These are phyloP conservation scores for Nyctibius bracteatus DNA, from an alignment of 2,113 vertebrate genomes.

Conservation along the genomic window DNA sequence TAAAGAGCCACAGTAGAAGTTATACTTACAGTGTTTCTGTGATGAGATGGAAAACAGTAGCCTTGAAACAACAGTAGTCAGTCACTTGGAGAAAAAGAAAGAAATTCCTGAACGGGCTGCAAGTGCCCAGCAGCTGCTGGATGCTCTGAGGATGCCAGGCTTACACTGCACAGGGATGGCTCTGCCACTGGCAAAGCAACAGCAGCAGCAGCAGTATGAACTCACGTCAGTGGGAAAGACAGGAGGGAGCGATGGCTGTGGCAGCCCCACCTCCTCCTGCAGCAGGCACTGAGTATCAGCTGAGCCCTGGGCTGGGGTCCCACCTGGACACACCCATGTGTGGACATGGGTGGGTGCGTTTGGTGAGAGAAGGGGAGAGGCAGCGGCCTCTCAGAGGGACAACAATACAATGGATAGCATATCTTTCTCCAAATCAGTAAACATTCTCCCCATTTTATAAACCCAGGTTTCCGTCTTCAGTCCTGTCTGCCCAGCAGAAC, in stretches of 20 bases:
- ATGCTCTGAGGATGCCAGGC: neutral
- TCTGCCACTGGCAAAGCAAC: neutral
- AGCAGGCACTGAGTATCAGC: neutral
- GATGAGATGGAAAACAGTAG: neutral
- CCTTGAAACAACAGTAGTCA: neutral
- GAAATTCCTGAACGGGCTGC: neutral
- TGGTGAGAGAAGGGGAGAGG: neutral
- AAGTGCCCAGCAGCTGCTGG: neutral
- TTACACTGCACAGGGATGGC: neutral
- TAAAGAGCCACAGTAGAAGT: neutral
- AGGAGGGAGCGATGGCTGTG: neutral
- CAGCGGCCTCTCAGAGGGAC: neutral
- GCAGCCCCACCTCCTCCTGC: slow-evolving; percentile 47
- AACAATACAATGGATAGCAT: neutral
- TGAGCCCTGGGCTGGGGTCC: neutral
- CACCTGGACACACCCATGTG: neutral
- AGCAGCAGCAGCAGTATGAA: neutral
- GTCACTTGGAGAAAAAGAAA: neutral
- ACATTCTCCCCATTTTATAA: neutral
- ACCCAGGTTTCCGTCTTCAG: neutral
- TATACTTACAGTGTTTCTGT: slow-evolving; percentile 40
- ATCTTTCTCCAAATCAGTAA: neutral
- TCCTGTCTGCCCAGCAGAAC: neutral
- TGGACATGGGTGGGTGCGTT: too few species aligned
- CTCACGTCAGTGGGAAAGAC: neutral